These are phyloP conservation scores for Champsocephalus gunnari DNA, from an alignment of 2,797 vertebrate species.

Conservation along the genomic window DNA sequence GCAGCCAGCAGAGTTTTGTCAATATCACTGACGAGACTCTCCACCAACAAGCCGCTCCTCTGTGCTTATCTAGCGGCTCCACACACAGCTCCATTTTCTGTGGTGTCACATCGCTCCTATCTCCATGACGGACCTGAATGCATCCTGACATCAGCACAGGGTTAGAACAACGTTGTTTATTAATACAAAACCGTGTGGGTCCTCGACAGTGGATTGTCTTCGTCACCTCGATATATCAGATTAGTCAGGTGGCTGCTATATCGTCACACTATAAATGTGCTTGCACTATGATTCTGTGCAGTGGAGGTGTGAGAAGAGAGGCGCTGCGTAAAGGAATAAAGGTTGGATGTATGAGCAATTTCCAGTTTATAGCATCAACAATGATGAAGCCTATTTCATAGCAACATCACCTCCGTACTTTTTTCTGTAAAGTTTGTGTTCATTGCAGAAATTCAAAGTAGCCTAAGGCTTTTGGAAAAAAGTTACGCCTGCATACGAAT, in stretches of 20 bases:
- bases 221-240: constrained; percentile 49
- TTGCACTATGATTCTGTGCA: background rate
- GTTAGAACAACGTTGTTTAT: constrained; percentile 38
- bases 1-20: constrained; percentile 60
- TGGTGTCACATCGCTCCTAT: constrained; percentile 48
- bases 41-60: constrained; percentile 39
- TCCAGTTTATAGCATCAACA: background rate
- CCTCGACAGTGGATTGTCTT: constrained; percentile 34
- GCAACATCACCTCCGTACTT: background rate
- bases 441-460: background rate
- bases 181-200: constrained; percentile 48
- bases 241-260: constrained; percentile 31
- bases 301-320: constrained; percentile 29
- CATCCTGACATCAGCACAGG: constrained; percentile 49
- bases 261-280: constrained; percentile 16
- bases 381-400: background rate
- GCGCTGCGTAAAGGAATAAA: constrained; percentile 22
- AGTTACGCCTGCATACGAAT: background rate
- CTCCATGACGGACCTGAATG: constrained; percentile 60
- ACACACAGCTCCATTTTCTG: constrained; percentile 53
- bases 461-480: background rate
- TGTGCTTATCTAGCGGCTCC: constrained; percentile 54
- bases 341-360: constrained; percentile 1
- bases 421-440: background rate
- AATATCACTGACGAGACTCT: constrained; percentile 44